Evolutionary conservation across 2,797 vertebrate genomes (phyloP).

Genomic region (Oreochromis grahami): DNA sequence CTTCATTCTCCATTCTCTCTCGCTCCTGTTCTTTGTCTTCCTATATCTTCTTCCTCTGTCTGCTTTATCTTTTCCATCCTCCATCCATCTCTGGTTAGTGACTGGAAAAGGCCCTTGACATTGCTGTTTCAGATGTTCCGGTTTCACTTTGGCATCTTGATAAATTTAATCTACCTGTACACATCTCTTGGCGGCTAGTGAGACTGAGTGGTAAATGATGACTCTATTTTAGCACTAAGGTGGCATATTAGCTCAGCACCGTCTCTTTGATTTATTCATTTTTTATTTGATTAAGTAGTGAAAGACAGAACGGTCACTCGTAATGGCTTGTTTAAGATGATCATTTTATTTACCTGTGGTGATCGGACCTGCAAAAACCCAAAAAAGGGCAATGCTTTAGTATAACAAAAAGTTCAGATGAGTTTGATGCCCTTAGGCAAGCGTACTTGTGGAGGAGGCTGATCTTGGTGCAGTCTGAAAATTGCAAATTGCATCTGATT

Average conservation of each 20-base stretch:
- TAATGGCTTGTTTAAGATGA: not conserved
- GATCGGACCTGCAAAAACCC: not conserved
- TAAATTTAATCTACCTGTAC: slow-evolving; percentile 2
- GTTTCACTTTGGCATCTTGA: slow-evolving; percentile 6
- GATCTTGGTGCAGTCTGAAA: not conserved
- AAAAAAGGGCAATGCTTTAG: not conserved
- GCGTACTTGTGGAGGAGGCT: not conserved
- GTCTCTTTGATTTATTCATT: not conserved
- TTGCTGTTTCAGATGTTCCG: not conserved
- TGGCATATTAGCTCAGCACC: slow-evolving; percentile 8
- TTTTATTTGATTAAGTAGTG: not conserved
- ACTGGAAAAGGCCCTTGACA: not conserved
- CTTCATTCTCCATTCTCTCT: not conserved
- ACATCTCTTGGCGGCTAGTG: not conserved
- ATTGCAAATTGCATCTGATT: not conserved
- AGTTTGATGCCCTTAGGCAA: not conserved
- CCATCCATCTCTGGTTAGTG: not conserved
- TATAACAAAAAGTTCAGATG: not conserved
- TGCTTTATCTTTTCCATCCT: not conserved
- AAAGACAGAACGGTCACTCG: not conserved
- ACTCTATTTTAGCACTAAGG: slow-evolving; percentile 16
- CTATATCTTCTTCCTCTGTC: not conserved
- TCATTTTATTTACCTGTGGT: not conserved
- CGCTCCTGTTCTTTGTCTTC: not conserved
- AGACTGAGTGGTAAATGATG: slow-evolving; percentile 19